Conservation (phyloP, 1,140 invertebrate species). For the Mamestra configurata region DNA sequence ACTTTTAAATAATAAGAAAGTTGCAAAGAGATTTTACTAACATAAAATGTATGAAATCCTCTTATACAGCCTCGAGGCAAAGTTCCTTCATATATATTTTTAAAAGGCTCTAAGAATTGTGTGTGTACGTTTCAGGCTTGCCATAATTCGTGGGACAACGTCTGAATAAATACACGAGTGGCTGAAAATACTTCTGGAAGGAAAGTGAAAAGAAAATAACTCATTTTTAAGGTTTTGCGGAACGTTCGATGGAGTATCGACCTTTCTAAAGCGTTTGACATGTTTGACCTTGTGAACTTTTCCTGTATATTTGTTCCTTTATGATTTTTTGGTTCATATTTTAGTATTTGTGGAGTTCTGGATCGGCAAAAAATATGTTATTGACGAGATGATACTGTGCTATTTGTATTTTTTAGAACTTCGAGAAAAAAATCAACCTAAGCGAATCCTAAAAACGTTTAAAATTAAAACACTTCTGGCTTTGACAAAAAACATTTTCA, state of each 20-base stretch:
- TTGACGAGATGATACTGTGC: no score
- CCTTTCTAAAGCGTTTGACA: neutral
- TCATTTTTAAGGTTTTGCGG: neutral
- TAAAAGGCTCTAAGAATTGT: neutral
- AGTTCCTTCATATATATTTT: neutral
- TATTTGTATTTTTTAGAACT: no score
- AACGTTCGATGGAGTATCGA: neutral
- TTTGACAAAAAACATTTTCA: neutral
- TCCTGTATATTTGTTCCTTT: neutral
- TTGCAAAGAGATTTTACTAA: neutral
- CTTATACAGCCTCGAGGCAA: neutral
- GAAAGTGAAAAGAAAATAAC: neutral
- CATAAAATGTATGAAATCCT: constrained; percentile 28
- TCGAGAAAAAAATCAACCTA: no score
- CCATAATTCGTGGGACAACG: constrained; percentile 7
- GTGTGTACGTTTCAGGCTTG: constrained; percentile 4
- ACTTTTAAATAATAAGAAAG: constrained; percentile 11
- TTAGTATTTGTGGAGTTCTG: no score
- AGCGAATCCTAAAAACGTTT: no score
- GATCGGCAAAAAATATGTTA: no score
- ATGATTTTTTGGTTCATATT: neutral
- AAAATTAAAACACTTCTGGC: neutral
- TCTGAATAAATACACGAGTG: constrained; percentile 1
- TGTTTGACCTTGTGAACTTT: neutral
- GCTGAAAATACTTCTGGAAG: neutral